These are phyloP conservation scores for Ceratosolen solmsi DNA, from an alignment of 1,140 invertebrate genomes.

Conservation along the genomic window DNA sequence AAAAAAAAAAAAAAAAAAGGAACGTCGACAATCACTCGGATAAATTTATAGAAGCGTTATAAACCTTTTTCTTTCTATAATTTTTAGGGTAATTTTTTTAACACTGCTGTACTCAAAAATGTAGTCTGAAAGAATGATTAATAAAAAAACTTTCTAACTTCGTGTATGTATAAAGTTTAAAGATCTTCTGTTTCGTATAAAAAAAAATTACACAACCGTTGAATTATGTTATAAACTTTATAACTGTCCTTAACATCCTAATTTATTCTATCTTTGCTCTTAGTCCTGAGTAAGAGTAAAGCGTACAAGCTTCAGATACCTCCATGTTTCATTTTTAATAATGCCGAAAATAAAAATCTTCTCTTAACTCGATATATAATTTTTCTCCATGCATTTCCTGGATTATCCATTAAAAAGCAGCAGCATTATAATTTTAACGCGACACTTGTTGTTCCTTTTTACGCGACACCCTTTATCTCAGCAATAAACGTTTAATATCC, in stretches of 20 bases:
- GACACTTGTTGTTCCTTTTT: not conserved
- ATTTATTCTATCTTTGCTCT: conserved; percentile 12
- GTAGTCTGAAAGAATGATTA: not conserved
- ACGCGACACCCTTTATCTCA: not conserved
- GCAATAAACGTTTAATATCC: not conserved
- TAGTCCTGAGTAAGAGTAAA: not conserved
- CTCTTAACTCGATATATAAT: not conserved
- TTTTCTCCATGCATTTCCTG: not conserved
- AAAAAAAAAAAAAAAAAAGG: too few species aligned
- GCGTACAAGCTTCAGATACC: not conserved
- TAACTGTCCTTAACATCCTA: conserved; percentile 8
- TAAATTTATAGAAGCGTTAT: conserved; percentile 15
- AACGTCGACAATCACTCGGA: not conserved
- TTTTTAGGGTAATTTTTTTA: not conserved
- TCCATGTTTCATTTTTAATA: not conserved
- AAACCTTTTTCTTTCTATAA: conserved; percentile 18
- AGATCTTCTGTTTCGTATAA: conserved; percentile 15
- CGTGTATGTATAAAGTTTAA: conserved; percentile 4
- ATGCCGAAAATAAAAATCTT: not conserved
- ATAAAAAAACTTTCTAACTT: conserved; percentile 9
- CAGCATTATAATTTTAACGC: not conserved
- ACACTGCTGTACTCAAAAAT: not conserved
- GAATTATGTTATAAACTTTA: conserved; percentile 14
- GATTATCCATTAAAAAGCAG: not conserved
- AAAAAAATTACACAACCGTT: conserved; percentile 1